These are phyloP conservation scores for Strongylocentrotus purpuratus DNA, from an alignment of 35 echinoderm and acorn worm genomes.

Conservation along the genomic window DNA sequence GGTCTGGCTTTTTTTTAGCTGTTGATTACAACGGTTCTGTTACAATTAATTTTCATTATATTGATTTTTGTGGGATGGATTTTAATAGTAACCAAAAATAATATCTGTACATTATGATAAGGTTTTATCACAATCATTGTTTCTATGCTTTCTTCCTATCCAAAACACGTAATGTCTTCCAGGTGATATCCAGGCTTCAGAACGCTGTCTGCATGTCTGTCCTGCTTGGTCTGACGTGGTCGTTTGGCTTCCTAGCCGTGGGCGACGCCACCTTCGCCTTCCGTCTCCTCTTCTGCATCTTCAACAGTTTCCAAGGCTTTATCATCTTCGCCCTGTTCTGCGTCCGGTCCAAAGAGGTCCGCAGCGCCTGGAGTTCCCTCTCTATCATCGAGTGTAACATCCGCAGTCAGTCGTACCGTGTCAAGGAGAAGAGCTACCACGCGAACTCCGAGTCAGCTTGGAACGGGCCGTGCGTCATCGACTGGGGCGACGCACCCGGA, in stretches of 20 bases:
- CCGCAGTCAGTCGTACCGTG: conserved; percentile 30
- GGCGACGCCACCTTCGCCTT: conserved; percentile 59
- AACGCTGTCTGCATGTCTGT: conserved; percentile 84
- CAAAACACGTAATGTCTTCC: background rate
- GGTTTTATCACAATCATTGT: too few species aligned
- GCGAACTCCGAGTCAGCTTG: conserved; percentile 20
- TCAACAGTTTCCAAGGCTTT: conserved; percentile 81
- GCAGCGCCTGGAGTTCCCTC: conserved; percentile 22
- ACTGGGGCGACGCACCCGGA: conserved; percentile 39
- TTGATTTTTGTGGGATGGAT: too few species aligned
- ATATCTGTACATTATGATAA: too few species aligned
- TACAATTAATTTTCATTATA: too few species aligned
- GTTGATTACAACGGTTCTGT: too few species aligned
- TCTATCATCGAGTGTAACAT: conserved; percentile 49
- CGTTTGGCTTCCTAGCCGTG: conserved; percentile 75
- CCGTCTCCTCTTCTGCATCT: conserved; percentile 84
- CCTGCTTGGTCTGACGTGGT: conserved; percentile 84
- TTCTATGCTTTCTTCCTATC: too few species aligned
- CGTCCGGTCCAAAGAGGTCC: conserved; percentile 47
- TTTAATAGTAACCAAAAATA: too few species aligned
- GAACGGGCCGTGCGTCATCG: conserved; percentile 45
- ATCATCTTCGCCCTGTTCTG: conserved; percentile 40
- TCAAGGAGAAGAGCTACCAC: conserved; percentile 47
- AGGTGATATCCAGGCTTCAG: conserved; percentile 66
- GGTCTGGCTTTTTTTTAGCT: too few species aligned